A percentile compares a stretch with the other conserved stretches of the same genome.
Conservation (phyloP, 2,888 invertebrate genomes). For the Falcaria lacertinaria region DNA sequence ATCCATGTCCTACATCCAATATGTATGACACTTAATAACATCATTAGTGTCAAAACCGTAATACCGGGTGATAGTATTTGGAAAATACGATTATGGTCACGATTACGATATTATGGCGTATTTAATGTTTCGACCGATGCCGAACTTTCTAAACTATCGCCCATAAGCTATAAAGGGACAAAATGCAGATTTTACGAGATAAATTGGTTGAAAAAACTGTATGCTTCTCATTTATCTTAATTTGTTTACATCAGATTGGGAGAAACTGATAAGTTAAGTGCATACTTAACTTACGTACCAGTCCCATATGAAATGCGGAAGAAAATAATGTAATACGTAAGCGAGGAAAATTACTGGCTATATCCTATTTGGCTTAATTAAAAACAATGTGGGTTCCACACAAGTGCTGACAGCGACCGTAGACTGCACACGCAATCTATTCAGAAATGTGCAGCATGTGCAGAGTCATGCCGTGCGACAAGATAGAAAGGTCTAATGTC, state of each 20-base stretch:
- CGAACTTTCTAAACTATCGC: background rate
- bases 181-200: no score
- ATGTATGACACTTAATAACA: constrained; percentile 18
- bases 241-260: no score
- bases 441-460: constrained; percentile 40
- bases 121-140: constrained; percentile 1
- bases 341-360: no score
- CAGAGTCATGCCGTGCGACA: constrained; percentile 53
- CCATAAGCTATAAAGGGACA: background rate
- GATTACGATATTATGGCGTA: constrained; percentile 2
- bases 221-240: no score
- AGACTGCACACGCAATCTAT: constrained; percentile 13
- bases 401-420: constrained; percentile 40
- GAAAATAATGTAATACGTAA: no score
- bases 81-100: constrained; percentile 9
- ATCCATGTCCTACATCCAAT: no score
- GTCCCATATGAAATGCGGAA: no score
- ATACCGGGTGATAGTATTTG: constrained; percentile 3
- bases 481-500: constrained; percentile 68
- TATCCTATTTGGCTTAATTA: background rate
- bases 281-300: no score
- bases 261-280: no score
- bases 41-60: constrained; percentile 21
- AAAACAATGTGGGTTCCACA: constrained; percentile 23
- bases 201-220: no score